phyloP scores from a whole-genome alignment of 2,797 vertebrate genomes.

The Eulemur albifrons region DNA sequence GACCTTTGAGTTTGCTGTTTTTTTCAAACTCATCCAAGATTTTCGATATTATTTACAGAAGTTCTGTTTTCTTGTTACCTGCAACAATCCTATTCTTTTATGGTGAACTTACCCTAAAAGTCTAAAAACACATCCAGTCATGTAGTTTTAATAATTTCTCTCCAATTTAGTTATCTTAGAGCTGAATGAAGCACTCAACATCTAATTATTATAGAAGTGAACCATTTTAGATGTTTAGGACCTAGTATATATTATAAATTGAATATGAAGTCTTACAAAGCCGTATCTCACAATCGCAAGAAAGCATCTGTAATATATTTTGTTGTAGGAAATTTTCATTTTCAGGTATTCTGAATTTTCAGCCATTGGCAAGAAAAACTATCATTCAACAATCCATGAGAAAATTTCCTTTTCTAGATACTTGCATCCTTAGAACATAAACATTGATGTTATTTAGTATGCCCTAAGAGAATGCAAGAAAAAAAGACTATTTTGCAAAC shows the following conservation, averaged over 20 bases:
- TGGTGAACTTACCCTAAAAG: not conserved
- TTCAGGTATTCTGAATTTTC: slow-evolving; percentile 26
- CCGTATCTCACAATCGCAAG: not conserved
- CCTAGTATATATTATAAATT: not conserved
- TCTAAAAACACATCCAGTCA: not conserved
- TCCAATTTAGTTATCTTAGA: not conserved
- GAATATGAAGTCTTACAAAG: not conserved
- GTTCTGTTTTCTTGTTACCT: not conserved
- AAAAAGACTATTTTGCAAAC: not conserved
- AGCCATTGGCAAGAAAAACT: slow-evolving; percentile 39
- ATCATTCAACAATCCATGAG: not conserved
- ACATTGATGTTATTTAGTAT: not conserved
- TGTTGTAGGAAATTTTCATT: not conserved
- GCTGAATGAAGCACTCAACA: not conserved
- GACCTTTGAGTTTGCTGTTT: not conserved
- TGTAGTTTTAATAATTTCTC: not conserved
- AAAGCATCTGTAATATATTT: not conserved
- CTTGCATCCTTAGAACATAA: slow-evolving; percentile 47
- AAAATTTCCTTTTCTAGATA: not conserved
- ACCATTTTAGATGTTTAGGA: not conserved
- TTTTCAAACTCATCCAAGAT: not conserved
- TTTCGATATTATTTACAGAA: not conserved
- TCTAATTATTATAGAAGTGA: not conserved
- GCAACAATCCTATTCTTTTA: not conserved
- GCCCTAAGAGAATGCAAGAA: not conserved